Percentiles rank a stretch among this genome's conserved stretches.
Conservation (phyloP, 2,113 vertebrate genomes). For the Passer domesticus region DNA sequence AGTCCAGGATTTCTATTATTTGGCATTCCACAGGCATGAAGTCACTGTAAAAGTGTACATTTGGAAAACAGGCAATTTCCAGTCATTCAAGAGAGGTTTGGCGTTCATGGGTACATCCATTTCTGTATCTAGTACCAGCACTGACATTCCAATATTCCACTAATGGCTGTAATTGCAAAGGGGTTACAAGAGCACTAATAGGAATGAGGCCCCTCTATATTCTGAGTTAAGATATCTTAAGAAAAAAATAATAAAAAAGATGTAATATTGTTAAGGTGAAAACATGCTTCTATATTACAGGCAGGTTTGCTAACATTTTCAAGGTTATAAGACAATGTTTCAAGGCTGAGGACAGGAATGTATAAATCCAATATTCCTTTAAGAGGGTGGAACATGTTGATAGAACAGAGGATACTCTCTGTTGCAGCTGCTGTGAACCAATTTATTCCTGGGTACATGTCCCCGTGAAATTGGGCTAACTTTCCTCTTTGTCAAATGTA, state of each 20-base stretch:
- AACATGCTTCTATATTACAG: fast-evolving
- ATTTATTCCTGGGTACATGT: neutral
- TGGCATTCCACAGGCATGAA: neutral
- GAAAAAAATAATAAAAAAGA: neutral
- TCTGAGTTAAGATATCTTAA: neutral
- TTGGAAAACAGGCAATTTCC: neutral
- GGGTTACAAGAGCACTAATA: neutral
- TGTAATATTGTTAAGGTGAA: neutral
- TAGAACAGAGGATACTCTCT: neutral
- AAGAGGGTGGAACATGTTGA: neutral
- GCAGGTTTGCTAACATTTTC: neutral
- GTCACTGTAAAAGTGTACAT: neutral
- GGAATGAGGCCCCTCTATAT: neutral
- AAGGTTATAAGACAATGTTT: neutral
- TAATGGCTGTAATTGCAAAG: neutral
- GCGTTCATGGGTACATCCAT: neutral
- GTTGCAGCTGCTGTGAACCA: neutral
- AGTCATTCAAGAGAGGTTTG: neutral
- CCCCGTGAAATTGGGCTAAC: neutral
- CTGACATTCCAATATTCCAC: neutral
- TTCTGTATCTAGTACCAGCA: neutral
- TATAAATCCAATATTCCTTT: neutral
- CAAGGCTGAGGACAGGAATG: neutral
- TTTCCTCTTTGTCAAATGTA: neutral
- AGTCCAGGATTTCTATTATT: conserved; percentile 7